These are phyloP conservation scores for Ptilorrhoa leucosticta DNA, from an alignment of 2,113 vertebrate genomes.

Conservation along the genomic window DNA sequence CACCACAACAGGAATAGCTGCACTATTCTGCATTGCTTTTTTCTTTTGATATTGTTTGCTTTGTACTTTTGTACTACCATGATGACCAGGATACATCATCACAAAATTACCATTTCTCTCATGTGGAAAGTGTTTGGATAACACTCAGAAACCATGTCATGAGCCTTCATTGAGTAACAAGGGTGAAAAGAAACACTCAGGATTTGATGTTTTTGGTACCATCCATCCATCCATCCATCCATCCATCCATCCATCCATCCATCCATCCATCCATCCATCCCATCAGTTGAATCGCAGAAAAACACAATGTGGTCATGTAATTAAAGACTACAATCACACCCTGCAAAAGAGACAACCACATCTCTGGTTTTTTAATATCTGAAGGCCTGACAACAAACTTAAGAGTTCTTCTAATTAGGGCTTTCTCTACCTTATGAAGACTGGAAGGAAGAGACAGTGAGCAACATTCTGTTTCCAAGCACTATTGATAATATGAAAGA, in stretches of 20 bases:
- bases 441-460: background rate
- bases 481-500: background rate
- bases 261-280: background rate
- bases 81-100: background rate
- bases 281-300: background rate
- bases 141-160: background rate
- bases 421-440: background rate
- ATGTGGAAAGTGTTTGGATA: background rate
- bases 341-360: background rate
- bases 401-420: background rate
- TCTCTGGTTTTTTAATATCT: background rate
- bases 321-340: background rate
- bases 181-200: background rate
- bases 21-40: background rate
- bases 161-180: background rate
- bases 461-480: background rate
- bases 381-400: background rate
- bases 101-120: background rate
- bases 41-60: background rate
- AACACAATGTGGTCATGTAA: background rate
- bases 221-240: background rate
- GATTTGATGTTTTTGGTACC: background rate
- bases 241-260: background rate
- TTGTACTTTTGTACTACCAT: background rate
- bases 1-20: background rate